Percentiles rank a stretch among this genome's conserved stretches.
Evolutionary conservation across 2,113 vertebrate species (phyloP).

Genomic region (Crotalus helleri): DNA sequence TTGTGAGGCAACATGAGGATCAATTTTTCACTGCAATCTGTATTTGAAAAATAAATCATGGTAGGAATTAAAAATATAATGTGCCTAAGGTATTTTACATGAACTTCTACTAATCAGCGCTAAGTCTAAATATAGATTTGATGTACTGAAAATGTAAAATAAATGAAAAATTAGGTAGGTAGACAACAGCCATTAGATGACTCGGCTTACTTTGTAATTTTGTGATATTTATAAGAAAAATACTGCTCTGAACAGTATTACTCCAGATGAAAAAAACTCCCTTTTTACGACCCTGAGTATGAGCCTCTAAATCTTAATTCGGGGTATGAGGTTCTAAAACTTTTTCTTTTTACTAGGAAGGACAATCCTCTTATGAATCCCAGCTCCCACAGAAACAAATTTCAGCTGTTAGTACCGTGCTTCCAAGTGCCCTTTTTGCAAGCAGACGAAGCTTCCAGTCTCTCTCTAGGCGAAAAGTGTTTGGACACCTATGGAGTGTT

Average conservation of each 20-base stretch:
- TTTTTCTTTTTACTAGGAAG: slow-evolving; percentile 14
- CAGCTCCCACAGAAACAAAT: slow-evolving; percentile 35
- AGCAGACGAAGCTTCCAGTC: too few relatives aligned
- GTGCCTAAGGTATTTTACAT: background rate
- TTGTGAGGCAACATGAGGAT: background rate
- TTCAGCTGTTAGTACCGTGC: background rate
- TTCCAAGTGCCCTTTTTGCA: too few relatives aligned
- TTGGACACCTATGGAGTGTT: too few relatives aligned
- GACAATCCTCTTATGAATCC: background rate
- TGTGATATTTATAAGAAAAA: background rate
- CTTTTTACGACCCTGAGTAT: background rate
- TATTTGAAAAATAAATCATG: background rate
- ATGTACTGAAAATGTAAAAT: background rate
- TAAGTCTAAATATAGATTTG: background rate
- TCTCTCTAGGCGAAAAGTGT: too few relatives aligned
- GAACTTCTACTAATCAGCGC: background rate
- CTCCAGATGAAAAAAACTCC: background rate
- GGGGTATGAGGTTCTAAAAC: background rate
- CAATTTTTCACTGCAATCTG: background rate
- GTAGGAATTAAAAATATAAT: background rate
- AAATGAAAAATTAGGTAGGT: background rate
- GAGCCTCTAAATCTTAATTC: background rate
- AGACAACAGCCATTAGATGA: background rate
- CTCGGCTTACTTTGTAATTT: background rate
- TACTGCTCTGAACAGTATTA: background rate